Evolutionary conservation across 2,113 vertebrate species (phyloP).

Genomic region (Nettapus auritus): DNA sequence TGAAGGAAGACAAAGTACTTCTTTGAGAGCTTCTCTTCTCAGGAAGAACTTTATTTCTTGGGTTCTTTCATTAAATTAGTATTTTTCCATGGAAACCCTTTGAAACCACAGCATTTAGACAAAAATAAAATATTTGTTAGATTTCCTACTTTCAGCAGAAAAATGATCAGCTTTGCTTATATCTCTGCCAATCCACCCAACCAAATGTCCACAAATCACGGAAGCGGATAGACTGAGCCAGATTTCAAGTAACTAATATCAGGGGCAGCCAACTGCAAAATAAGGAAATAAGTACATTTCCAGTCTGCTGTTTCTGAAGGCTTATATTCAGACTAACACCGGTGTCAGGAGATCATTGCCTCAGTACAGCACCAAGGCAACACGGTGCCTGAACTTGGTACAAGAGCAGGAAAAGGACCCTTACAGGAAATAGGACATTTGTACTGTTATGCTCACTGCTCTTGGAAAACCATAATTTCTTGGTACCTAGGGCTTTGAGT

Average conservation of each 20-base stretch:
- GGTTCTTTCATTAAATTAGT: background rate
- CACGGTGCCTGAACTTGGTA: background rate
- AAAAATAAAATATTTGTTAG: background rate
- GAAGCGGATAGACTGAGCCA: background rate
- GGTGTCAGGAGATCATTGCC: background rate
- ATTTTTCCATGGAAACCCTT: background rate
- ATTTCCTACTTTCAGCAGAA: background rate
- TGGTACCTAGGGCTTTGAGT: background rate
- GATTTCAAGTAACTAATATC: background rate
- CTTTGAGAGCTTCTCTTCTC: background rate
- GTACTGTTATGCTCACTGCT: background rate
- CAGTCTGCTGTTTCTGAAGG: constrained; percentile 15
- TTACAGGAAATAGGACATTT: background rate
- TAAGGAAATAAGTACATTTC: background rate
- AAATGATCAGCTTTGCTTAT: background rate
- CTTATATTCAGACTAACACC: background rate
- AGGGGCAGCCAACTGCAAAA: background rate
- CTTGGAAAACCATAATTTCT: background rate
- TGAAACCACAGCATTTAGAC: background rate
- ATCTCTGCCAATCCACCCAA: background rate
- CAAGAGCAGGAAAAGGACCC: background rate
- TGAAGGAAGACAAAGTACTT: background rate
- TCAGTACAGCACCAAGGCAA: fast-evolving
- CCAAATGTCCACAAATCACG: background rate
- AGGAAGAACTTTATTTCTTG: background rate